Evolutionary conservation across 2,888 invertebrate genomes (phyloP).

Genomic region (Drosophila pseudotalamancana): DNA sequence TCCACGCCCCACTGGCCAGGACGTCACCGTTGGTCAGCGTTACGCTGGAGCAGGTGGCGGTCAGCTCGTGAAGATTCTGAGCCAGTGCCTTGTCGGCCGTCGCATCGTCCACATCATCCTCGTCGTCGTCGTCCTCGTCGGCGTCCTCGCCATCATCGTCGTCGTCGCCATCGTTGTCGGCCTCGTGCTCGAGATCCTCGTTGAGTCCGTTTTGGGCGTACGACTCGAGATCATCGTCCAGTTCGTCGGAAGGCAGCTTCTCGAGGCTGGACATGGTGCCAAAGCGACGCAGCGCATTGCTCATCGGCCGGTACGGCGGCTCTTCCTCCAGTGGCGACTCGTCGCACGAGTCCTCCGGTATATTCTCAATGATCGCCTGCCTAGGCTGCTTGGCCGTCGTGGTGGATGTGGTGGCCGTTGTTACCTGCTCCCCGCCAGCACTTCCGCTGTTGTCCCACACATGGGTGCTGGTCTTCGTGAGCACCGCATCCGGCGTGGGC

Average conservation of each 20-base stretch:
- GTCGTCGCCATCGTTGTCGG: constrained; percentile 83
- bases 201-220: constrained; percentile 67
- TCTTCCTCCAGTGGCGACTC: constrained; percentile 90
- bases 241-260: constrained; percentile 87
- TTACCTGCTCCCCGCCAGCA: constrained; percentile 66
- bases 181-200: constrained; percentile 59
- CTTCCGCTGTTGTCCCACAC: constrained; percentile 82
- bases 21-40: constrained; percentile 60
- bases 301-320: constrained; percentile 89
- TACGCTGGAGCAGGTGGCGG: constrained; percentile 35
- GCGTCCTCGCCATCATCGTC: constrained; percentile 82
- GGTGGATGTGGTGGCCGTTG: constrained; percentile 66
- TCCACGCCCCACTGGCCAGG: constrained; percentile 86
- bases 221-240: constrained; percentile 84
- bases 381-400: constrained; percentile 71
- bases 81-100: constrained; percentile 53
- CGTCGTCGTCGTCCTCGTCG: constrained; percentile 51
- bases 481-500: constrained; percentile 88
- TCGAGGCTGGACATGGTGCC: constrained; percentile 91
- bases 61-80: constrained; percentile 49
- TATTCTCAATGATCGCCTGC: constrained; percentile 82
- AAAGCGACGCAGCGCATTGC: constrained; percentile 85
- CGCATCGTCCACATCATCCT: constrained; percentile 82
- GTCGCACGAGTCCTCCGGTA: constrained; percentile 87
- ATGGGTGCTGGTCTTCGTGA: constrained; percentile 83